Evolutionary conservation across 2,797 vertebrate genomes (phyloP).

Genomic region (Antrozous pallidus): DNA sequence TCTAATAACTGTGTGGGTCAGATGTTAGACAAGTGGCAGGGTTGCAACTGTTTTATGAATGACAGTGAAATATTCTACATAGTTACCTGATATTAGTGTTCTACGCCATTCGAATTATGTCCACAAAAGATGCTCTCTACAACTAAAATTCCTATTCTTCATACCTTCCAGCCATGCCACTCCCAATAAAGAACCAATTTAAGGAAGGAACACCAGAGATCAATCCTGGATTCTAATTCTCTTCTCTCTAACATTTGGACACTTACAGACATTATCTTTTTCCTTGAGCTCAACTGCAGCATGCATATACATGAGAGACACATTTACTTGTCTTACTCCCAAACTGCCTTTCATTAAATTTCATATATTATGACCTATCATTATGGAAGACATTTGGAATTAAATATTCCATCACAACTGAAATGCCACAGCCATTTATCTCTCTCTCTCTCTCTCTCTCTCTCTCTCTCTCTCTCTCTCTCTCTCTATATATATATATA

Average conservation of each 20-base stretch:
- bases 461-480: too few relatives aligned
- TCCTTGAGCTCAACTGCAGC: background rate
- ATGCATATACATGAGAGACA: slow-evolving; percentile 44
- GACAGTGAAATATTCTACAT: background rate
- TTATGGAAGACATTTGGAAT: slow-evolving; percentile 40
- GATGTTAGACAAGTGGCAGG: background rate
- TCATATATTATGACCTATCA: slow-evolving; percentile 39
- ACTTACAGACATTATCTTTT: background rate
- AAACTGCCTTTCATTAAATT: slow-evolving; percentile 49
- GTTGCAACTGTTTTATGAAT: background rate
- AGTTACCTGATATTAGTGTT: background rate
- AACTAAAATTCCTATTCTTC: background rate
- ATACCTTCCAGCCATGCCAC: background rate
- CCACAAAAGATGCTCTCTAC: background rate
- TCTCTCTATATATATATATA: background rate
- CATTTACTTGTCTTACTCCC: slow-evolving; percentile 51
- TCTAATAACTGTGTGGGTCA: background rate
- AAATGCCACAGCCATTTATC: slow-evolving; percentile 51
- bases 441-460: too few relatives aligned
- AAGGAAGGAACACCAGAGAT: background rate
- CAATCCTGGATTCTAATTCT: background rate
- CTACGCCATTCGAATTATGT: background rate
- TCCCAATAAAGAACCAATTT: background rate
- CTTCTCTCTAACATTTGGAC: background rate
- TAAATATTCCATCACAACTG: slow-evolving; percentile 46